Evolutionary conservation across 2,888 invertebrate genomes (phyloP), one percentile per base, ranked within the genome.

Genomic region (Stegophylla sp.): DNA sequence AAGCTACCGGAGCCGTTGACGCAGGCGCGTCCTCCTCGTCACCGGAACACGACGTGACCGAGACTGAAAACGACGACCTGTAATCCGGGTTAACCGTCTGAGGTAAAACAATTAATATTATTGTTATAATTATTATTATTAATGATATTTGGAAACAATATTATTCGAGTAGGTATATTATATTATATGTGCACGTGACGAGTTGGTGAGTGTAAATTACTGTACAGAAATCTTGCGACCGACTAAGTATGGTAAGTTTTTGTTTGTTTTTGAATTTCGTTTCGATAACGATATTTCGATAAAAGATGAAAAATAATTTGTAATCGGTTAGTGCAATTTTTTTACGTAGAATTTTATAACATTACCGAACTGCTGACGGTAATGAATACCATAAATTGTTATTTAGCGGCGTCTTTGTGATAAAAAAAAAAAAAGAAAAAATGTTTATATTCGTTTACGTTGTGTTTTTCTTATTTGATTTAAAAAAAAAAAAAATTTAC

Each of bases 381-480:
- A 20, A 26, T 45, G 45, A 28, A 45, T 45, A 63, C 63, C 17
- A 20, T 23, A 51, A 63, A 45, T 74, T 51, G 48, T 61, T 74
- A 45, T n/a, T 63, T 41, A 20, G 34, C 75, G 63, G 64, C 23
- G 23, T 23, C 64, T 75, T 75, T 75, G 51, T 64, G 75, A 75
- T 75, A 74, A 51, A 34, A 74, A 74, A 41, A 48, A n/a, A n/a
- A n/a, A n/a, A n/a, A n/a, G n/a, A n/a, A n/a, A n/a, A n/a, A n/a
- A n/a, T n/a, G 34, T 75, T 64, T 64, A 64, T 75, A 75, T 64
- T 75, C 64, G 63, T 51, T 74, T 63, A 34, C 34, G 64, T 75
- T 64, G 41, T 75, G 64, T 75, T 75, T 75, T 64, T 64, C 41
- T 63, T 64, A 64, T 63, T 15, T 48, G 34, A 69, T 69, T 69